phyloP scores from a whole-genome alignment of 2,113 vertebrate genomes.

The Megaleporinus macrocephalus region DNA sequence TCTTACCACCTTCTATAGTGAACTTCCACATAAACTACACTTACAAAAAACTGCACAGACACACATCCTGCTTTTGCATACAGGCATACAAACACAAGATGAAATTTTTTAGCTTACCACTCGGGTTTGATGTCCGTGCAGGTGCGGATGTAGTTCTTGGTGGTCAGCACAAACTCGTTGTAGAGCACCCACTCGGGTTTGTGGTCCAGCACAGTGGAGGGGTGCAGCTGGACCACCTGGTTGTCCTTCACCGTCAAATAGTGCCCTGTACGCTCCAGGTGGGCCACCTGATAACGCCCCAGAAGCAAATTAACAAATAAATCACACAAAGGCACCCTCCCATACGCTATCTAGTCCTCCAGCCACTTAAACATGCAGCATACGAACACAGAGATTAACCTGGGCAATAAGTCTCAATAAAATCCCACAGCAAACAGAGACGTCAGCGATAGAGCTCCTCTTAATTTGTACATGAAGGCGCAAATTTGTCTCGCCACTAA shows the following conservation, averaged over 20 bases:
- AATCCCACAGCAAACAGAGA: conserved; percentile 73
- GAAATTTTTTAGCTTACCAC: conserved; percentile 80
- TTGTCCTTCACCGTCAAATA: conserved; percentile 98
- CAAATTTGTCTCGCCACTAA: conserved; percentile 76
- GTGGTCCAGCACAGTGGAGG: conserved; percentile 95
- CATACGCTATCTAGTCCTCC: conserved; percentile 9
- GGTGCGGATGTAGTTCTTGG: conserved; percentile 97
- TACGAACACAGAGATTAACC: conserved; percentile 70
- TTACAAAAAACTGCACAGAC: not conserved
- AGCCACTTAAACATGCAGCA: conserved; percentile 56
- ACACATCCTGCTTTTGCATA: not conserved
- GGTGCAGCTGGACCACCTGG: conserved; percentile 97
- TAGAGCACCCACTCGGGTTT: conserved; percentile 98
- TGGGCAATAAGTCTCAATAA: conserved; percentile 77
- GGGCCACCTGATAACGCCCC: conserved; percentile 82
- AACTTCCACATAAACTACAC: not conserved
- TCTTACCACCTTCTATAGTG: not conserved
- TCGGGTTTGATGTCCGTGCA: conserved; percentile 97
- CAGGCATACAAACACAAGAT: not conserved
- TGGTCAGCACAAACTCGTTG: conserved; percentile 97
- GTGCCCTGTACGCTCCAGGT: conserved; percentile 95
- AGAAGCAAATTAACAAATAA: conserved; percentile 49
- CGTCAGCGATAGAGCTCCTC: conserved; percentile 60
- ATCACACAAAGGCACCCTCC: conserved; percentile 20
- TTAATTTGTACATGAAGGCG: conserved; percentile 67